A percentile compares a stretch with the other conserved stretches of the same genome.
Conservation (phyloP, 2,888 invertebrate species). For the Dryococelus australis region DNA sequence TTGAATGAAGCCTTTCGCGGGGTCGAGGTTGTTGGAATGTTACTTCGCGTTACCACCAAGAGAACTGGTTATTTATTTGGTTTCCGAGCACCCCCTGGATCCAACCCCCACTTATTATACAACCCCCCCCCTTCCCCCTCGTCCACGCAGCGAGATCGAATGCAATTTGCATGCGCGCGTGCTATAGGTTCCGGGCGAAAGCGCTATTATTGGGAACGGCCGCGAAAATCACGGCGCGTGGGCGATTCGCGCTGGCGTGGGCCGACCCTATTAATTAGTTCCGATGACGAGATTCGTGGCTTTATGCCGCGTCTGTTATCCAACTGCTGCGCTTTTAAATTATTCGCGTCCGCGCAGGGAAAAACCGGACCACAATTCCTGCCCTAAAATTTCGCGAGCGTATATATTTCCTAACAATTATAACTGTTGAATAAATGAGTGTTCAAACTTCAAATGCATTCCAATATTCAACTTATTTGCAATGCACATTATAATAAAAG, state of each 20-base stretch:
- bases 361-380: neutral
- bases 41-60: neutral
- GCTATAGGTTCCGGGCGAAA: neutral
- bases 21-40: too few relatives aligned
- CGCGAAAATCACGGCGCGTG: neutral
- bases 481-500: too few relatives aligned
- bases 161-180: neutral
- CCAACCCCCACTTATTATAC: too few relatives aligned
- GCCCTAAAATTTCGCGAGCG: neutral
- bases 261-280: neutral
- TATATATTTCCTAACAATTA: neutral
- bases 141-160: too few relatives aligned
- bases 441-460: too few relatives aligned
- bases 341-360: neutral
- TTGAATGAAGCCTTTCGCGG: neutral
- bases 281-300: neutral
- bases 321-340: neutral
- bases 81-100: neutral
- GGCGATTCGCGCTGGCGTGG: neutral
- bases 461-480: too few relatives aligned
- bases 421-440: neutral
- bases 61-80: constrained; percentile 7
- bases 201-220: neutral
- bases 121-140: neutral
- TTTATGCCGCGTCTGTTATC: neutral